Evolutionary conservation across 1,140 invertebrate genomes (phyloP).

Genomic region (Littorina saxatilis): DNA sequence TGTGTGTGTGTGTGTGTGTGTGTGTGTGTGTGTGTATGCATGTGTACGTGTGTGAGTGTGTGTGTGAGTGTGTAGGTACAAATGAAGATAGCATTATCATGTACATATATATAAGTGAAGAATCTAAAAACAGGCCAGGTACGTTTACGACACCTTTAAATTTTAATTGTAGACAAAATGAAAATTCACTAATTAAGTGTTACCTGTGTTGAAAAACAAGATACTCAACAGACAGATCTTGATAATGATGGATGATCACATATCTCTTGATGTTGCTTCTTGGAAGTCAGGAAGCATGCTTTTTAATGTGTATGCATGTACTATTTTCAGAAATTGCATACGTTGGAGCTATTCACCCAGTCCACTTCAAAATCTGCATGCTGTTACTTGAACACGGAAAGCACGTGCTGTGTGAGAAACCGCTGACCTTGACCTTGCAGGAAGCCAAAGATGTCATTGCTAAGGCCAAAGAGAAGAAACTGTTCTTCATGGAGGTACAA

Average conservation of each 20-base stretch:
- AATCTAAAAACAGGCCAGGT: too few species aligned
- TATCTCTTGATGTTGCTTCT: neutral
- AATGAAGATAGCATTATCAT: too few species aligned
- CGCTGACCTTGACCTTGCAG: slow-evolving; percentile 84
- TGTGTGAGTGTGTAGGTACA: neutral
- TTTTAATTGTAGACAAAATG: too few species aligned
- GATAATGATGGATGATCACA: neutral
- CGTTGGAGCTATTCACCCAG: slow-evolving; percentile 83
- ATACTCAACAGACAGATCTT: neutral
- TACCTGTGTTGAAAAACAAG: neutral
- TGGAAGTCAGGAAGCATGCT: neutral
- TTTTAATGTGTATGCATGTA: neutral
- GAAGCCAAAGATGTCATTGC: slow-evolving; percentile 60
- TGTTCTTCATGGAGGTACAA: slow-evolving; percentile 86
- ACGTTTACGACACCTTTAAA: too few species aligned
- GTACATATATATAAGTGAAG: too few species aligned
- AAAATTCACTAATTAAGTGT: neutral
- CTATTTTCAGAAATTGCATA: slow-evolving; percentile 84
- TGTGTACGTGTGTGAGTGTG: neutral
- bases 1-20: neutral
- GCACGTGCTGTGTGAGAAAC: slow-evolving; percentile 90
- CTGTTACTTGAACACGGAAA: slow-evolving; percentile 85
- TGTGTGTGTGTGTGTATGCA: neutral
- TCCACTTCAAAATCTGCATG: slow-evolving; percentile 82
- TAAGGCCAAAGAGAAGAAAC: slow-evolving; percentile 75